A percentile compares a stretch with the other conserved stretches of the same genome.
phyloP scores from a whole-genome alignment of 2,797 vertebrate species.

The Xenopus petersii region DNA sequence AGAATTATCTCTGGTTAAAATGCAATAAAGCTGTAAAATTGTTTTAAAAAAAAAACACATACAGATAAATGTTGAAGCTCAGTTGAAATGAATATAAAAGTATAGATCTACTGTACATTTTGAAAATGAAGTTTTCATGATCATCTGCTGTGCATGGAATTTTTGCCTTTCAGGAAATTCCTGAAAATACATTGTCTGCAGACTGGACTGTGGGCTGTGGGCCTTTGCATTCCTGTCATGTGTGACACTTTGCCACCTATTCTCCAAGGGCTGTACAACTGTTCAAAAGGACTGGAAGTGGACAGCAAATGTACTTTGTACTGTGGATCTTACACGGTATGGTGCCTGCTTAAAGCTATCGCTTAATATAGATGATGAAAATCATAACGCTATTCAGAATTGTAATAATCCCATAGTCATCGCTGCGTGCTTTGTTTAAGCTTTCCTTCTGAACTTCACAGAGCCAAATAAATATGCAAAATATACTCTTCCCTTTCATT shows the following conservation, averaged over 20 bases:
- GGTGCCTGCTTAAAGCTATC: background rate
- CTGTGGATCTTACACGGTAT: conserved; percentile 70
- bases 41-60: too few species aligned
- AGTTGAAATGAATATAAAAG: too few species aligned
- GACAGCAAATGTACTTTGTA: conserved; percentile 79
- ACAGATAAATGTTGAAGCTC: too few species aligned
- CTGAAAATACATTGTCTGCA: conserved; percentile 86
- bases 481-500: conserved; percentile 27
- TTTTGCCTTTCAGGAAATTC: conserved; percentile 74
- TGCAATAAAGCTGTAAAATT: too few species aligned
- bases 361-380: background rate
- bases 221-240: conserved; percentile 75
- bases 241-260: conserved; percentile 77
- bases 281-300: conserved; percentile 79
- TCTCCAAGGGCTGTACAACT: conserved; percentile 91
- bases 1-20: too few species aligned
- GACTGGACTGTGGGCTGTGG: conserved; percentile 81
- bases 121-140: too few species aligned
- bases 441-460: background rate
- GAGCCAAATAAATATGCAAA: conserved; percentile 28
- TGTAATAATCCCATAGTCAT: too few species aligned
- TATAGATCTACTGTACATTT: too few species aligned
- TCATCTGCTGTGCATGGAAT: too few species aligned
- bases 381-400: too few species aligned
- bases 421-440: too few species aligned